These are phyloP conservation scores for Amblyteles armatorius DNA, from an alignment of 2,888 invertebrate genomes.

Conservation along the genomic window DNA sequence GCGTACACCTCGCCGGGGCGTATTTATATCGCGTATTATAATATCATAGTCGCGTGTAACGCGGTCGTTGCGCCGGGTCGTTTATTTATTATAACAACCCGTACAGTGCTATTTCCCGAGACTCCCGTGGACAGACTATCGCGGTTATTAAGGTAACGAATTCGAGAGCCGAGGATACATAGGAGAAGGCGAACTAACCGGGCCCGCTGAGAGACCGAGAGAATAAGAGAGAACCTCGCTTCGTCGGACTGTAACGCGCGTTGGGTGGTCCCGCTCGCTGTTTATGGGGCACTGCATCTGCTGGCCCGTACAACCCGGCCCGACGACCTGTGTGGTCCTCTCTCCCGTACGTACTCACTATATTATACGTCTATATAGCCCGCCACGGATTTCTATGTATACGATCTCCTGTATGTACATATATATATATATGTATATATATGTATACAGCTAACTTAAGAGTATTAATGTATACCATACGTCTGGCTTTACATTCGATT, in stretches of 20 bases:
- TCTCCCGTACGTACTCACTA: conserved; percentile 64
- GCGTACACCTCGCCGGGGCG: not conserved
- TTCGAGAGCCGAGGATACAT: conserved; percentile 68
- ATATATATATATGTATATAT: conserved; percentile 11
- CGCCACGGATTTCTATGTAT: conserved; percentile 26
- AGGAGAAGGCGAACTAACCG: conserved; percentile 70
- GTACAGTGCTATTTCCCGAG: conserved; percentile 15
- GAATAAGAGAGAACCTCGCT: conserved; percentile 28
- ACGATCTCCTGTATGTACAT: not conserved
- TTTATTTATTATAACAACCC: conserved; percentile 22
- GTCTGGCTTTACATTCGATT: conserved; percentile 82
- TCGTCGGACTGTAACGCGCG: conserved; percentile 72
- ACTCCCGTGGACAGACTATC: conserved; percentile 70
- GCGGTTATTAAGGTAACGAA: conserved; percentile 83
- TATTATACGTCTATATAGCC: conserved; percentile 31
- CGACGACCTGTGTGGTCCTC: conserved; percentile 82
- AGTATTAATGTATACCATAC: conserved; percentile 69
- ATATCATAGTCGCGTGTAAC: conserved; percentile 52
- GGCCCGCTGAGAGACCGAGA: not conserved
- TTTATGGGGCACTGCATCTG: conserved; percentile 83
- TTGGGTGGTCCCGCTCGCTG: conserved; percentile 83
- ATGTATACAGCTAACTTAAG: conserved; percentile 24
- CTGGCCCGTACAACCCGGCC: conserved; percentile 79
- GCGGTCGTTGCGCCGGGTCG: not conserved
- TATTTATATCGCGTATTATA: conserved; percentile 32